Evolutionary conservation across 1,140 invertebrate genomes (phyloP).

Genomic region (Listronotus oregonensis): DNA sequence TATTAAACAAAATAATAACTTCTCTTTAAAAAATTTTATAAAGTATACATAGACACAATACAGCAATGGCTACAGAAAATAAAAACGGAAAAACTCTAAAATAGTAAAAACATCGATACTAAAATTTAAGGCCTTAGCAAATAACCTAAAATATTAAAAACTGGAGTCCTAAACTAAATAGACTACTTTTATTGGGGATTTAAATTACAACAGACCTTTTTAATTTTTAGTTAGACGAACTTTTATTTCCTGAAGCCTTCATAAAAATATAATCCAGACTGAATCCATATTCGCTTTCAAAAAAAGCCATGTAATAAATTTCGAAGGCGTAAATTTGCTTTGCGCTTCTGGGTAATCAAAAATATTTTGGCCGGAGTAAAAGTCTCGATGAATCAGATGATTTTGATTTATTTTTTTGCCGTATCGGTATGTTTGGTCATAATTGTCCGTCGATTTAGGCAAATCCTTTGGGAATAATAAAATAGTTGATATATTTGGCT

Average conservation of each 20-base stretch:
- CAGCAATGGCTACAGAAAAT: too few species aligned
- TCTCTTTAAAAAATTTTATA: too few species aligned
- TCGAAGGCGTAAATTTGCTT: conserved; percentile 10
- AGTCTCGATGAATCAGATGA: conserved; percentile 8
- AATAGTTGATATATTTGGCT: too few species aligned
- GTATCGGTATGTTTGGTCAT: neutral
- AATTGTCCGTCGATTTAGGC: neutral
- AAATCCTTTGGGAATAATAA: neutral
- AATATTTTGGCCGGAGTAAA: conserved; percentile 12
- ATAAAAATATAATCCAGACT: conserved; percentile 3
- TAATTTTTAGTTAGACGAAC: neutral
- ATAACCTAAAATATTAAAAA: too few species aligned
- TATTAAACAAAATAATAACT: too few species aligned
- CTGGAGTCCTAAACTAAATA: too few species aligned
- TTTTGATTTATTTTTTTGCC: conserved; percentile 7
- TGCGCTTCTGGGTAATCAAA: conserved; percentile 4
- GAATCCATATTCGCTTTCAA: conserved; percentile 5
- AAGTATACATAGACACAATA: too few species aligned
- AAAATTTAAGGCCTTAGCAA: too few species aligned
- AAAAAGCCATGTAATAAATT: conserved; percentile 11
- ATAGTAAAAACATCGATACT: too few species aligned
- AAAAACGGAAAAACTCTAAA: too few species aligned
- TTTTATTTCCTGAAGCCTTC: neutral
- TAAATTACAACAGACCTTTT: neutral
- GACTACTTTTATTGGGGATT: too few species aligned